Percentiles rank a stretch among this genome's conserved stretches.
phyloP scores from a whole-genome alignment of 2,113 vertebrate genomes.

The Vidua macroura region DNA sequence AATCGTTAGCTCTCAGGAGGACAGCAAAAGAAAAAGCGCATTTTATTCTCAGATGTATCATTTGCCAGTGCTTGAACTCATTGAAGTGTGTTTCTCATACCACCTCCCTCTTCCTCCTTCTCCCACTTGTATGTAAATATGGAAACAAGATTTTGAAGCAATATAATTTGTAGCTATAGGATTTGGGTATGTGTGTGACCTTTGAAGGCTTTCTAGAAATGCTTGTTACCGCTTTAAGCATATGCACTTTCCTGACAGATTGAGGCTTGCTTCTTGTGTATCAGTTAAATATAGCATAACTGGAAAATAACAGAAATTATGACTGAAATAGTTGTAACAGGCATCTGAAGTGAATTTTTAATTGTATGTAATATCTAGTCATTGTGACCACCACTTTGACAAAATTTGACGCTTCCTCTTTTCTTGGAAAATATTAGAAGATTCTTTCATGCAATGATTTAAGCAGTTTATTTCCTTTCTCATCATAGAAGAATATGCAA shows the following conservation, averaged over 20 bases:
- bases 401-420: neutral
- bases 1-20: neutral
- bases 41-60: neutral
- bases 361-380: neutral
- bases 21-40: neutral
- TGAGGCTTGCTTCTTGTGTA: neutral
- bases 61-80: neutral
- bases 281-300: neutral
- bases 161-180: neutral
- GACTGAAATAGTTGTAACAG: neutral
- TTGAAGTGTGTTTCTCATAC: neutral
- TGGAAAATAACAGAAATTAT: conserved; percentile 9
- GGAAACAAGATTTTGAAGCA: conserved; percentile 25
- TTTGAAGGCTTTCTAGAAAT: conserved; percentile 41
- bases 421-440: neutral
- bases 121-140: conserved; percentile 45
- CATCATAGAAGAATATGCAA: neutral
- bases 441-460: neutral
- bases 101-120: conserved; percentile 26
- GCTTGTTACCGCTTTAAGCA: neutral
- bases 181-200: neutral
- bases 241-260: conserved; percentile 11
- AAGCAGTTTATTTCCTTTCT: neutral
- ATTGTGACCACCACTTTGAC: neutral
- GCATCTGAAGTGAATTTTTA: neutral